These are phyloP conservation scores for Caenorhabditis becei DNA, from an alignment of 2,888 invertebrate genomes.

Conservation along the genomic window DNA sequence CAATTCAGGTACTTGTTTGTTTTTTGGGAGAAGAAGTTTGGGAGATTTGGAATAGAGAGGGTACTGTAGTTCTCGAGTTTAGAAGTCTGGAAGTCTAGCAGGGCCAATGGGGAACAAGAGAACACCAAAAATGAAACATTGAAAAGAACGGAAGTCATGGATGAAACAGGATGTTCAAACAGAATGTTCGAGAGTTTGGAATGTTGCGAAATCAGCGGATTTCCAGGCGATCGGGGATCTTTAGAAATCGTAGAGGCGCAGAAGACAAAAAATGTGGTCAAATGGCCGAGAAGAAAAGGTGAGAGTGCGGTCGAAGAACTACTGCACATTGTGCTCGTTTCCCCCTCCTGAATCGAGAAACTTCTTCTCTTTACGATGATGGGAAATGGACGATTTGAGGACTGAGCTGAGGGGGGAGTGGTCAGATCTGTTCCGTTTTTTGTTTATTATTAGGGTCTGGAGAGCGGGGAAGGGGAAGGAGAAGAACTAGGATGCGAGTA, in stretches of 20 bases:
- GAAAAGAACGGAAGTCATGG: neutral
- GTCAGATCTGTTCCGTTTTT: constrained; percentile 36
- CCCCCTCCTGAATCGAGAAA: neutral
- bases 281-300: constrained; percentile 12
- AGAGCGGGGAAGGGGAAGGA: neutral
- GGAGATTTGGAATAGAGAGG: neutral
- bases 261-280: constrained; percentile 4
- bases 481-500: constrained; percentile 9
- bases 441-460: constrained; percentile 35
- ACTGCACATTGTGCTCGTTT: constrained; percentile 19
- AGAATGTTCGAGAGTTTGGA: neutral
- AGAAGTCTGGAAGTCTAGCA: neutral
- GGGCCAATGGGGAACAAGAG: no score
- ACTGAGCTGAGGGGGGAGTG: neutral
- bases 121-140: no score
- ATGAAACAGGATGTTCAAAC: neutral
- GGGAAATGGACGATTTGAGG: constrained; percentile 46
- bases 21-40: neutral
- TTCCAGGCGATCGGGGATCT: neutral
- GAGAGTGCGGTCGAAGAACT: constrained; percentile 19
- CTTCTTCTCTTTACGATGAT: constrained; percentile 44
- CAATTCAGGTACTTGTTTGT: neutral
- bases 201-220: constrained; percentile 1
- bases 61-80: neutral
- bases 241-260: neutral